These are phyloP conservation scores for Saimiri boliviensis DNA, from an alignment of 2,113 vertebrate species.

Conservation along the genomic window DNA sequence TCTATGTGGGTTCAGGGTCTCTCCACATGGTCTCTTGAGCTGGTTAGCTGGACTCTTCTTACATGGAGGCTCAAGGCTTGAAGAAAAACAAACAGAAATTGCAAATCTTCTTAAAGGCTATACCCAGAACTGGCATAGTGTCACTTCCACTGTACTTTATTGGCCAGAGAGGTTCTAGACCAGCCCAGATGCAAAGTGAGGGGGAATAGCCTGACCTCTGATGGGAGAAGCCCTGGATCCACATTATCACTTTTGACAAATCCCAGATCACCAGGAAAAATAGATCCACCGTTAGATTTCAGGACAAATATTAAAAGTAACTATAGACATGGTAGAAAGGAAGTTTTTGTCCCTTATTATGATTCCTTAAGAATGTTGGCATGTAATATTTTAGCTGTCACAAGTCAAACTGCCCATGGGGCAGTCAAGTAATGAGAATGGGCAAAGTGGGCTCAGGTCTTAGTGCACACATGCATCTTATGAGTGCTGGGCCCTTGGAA, in stretches of 20 bases:
- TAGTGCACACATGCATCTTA: accelerated
- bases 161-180: background rate
- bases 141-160: accelerated
- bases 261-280: accelerated
- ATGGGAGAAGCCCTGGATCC: background rate
- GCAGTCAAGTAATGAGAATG: accelerated
- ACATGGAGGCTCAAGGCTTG: background rate
- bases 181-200: background rate
- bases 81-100: background rate
- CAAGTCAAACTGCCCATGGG: accelerated
- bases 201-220: accelerated
- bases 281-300: background rate
- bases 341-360: background rate
- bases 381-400: background rate
- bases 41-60: background rate
- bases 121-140: accelerated
- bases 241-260: background rate
- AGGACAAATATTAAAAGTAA: background rate
- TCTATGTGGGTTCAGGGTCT: background rate
- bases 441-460: background rate
- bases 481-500: background rate
- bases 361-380: background rate
- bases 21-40: background rate
- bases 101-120: background rate
- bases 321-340: background rate